Percentiles rank a stretch among this genome's conserved stretches.
Evolutionary conservation across 64 coral and sea anemone genomes (phyloP).

Genomic region (Orbicella faveolata): DNA sequence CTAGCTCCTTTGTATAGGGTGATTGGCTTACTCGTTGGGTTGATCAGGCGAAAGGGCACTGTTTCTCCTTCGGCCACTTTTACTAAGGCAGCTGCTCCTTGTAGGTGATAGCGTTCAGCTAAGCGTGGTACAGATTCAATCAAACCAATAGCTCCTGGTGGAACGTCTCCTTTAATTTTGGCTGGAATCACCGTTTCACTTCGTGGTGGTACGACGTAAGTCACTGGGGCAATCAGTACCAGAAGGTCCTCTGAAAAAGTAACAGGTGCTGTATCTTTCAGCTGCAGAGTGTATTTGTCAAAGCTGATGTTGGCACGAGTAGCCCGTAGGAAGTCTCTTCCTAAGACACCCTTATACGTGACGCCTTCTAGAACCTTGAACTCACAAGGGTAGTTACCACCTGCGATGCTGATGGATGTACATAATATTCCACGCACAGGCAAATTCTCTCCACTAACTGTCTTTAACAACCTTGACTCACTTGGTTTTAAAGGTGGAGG

Average conservation of each 20-base stretch:
- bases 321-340: background rate
- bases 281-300: background rate
- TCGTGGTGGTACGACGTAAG: background rate
- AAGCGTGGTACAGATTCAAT: constrained; percentile 1
- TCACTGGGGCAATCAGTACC: background rate
- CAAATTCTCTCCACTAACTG: background rate
- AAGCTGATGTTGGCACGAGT: background rate
- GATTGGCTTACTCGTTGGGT: constrained; percentile 3
- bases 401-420: background rate
- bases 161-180: background rate
- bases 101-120: constrained; percentile 16
- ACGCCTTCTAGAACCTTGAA: background rate
- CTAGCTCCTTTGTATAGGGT: background rate
- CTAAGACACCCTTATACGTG: background rate
- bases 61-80: background rate
- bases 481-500: background rate
- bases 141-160: background rate
- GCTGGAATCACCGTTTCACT: background rate
- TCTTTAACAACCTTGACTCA: background rate
- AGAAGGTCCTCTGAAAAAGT: background rate
- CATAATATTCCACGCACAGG: background rate
- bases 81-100: constrained; percentile 31
- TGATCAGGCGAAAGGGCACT: constrained; percentile 22
- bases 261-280: background rate
- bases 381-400: background rate